Conservation (phyloP, 1,140 invertebrate species). For the Pogonognathellus flavescens region DNA sequence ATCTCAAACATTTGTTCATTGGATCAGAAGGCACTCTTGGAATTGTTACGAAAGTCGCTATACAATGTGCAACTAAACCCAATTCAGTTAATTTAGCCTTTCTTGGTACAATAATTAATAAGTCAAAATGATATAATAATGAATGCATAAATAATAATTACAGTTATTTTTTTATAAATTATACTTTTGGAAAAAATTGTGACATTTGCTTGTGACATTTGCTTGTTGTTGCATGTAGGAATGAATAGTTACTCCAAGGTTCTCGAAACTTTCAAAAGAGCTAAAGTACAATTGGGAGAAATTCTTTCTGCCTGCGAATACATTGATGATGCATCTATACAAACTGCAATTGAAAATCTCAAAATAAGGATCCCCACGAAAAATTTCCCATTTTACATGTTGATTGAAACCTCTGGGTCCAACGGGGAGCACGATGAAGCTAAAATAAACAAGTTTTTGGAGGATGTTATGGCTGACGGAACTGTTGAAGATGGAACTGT, state of each 20-base stretch:
- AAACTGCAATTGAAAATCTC: slow-evolving; percentile 75
- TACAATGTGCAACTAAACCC: slow-evolving; percentile 88
- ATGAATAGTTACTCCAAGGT: slow-evolving; percentile 82
- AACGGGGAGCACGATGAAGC: slow-evolving; percentile 85
- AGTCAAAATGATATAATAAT: too few relatives aligned
- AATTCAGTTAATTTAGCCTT: slow-evolving; percentile 87
- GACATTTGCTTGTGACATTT: too few relatives aligned
- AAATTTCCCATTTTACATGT: slow-evolving; percentile 86
- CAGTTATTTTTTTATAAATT: too few relatives aligned
- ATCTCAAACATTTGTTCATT: slow-evolving; percentile 96
- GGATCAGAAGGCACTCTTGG: slow-evolving; percentile 97
- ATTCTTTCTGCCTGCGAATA: slow-evolving; percentile 87
- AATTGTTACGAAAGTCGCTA: slow-evolving; percentile 92
- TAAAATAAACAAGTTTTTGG: slow-evolving; percentile 85
- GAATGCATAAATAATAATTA: too few relatives aligned
- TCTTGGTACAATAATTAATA: slow-evolving; percentile 77
- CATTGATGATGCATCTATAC: slow-evolving; percentile 82
- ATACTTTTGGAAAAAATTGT: too few relatives aligned
- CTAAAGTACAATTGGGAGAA: slow-evolving; percentile 83
- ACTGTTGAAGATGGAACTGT: slow-evolving; percentile 88
- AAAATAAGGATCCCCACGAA: slow-evolving; percentile 76
- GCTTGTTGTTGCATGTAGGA: slow-evolving; percentile 74
- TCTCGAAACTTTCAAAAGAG: slow-evolving; percentile 79
- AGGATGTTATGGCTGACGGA: slow-evolving; percentile 78
- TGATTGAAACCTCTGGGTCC: slow-evolving; percentile 92